Evolutionary conservation across 1,140 invertebrate species (phyloP).

Genomic region (Drosophila tsacasi): DNA sequence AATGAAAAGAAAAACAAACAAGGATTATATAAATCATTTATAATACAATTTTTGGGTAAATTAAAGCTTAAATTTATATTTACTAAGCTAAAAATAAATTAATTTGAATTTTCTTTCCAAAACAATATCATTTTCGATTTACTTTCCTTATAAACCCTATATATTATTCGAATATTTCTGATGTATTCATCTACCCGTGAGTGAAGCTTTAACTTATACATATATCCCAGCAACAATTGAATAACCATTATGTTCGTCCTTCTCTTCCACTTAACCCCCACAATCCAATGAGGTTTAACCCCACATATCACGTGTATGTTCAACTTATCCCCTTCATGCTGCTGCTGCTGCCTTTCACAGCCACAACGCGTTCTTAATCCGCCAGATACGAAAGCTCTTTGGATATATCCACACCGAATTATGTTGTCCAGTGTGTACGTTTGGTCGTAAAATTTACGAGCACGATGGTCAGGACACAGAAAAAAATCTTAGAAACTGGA

Average conservation of each 20-base stretch:
- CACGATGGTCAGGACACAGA: constrained; percentile 21
- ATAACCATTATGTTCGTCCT: constrained; percentile 12
- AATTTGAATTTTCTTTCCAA: too few species aligned
- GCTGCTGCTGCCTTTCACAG: constrained; percentile 7
- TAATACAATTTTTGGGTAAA: too few species aligned
- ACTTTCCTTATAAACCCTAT: too few species aligned
- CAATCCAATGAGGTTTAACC: constrained; percentile 12
- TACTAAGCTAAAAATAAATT: too few species aligned
- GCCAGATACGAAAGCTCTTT: constrained; percentile 40
- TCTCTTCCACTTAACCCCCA: background rate
- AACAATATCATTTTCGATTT: too few species aligned
- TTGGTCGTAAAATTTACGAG: constrained; percentile 74
- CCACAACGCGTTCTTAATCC: constrained; percentile 51
- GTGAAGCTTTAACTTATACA: background rate
- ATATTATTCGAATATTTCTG: background rate
- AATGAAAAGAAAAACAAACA: too few species aligned
- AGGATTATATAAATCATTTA: too few species aligned
- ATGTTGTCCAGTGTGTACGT: constrained; percentile 73
- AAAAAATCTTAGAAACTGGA: constrained; percentile 22
- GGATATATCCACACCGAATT: constrained; percentile 60
- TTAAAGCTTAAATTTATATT: too few species aligned
- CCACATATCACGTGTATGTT: constrained; percentile 16
- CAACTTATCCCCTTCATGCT: constrained; percentile 41
- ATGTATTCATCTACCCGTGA: constrained; percentile 11
- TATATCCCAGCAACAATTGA: constrained; percentile 19